Percentiles rank a stretch among this genome's conserved stretches.
Conservation (phyloP, 2,888 invertebrate species). For the Cosmia pyralina region DNA sequence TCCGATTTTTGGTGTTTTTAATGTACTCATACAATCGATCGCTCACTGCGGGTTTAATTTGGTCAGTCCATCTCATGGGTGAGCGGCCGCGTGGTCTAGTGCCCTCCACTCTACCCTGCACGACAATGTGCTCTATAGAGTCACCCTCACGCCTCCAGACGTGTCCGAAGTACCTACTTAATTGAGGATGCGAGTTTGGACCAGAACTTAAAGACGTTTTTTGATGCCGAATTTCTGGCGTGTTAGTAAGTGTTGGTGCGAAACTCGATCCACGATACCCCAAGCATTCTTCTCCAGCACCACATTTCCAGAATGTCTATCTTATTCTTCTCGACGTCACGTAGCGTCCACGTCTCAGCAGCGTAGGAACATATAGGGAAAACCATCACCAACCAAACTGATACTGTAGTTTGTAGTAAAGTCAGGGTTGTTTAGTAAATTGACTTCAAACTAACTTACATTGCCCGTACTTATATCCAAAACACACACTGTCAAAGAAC, state of each 20-base stretch:
- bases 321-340: too few species aligned
- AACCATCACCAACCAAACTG: too few species aligned
- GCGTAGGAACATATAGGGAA: too few species aligned
- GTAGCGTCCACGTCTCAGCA: too few species aligned
- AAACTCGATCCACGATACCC: neutral
- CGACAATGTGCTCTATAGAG: neutral
- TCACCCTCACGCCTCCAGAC: neutral
- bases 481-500: too few species aligned
- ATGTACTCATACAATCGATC: neutral
- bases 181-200: neutral
- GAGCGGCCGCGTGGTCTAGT: too few species aligned
- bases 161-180: neutral
- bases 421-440: too few species aligned
- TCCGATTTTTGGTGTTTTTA: neutral
- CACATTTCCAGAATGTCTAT: neutral
- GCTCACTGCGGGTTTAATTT: neutral
- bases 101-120: neutral
- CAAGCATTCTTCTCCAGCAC: neutral
- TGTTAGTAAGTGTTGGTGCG: neutral
- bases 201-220: neutral
- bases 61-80: neutral
- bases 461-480: too few species aligned
- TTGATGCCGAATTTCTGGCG: neutral
- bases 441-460: too few species aligned
- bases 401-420: too few species aligned